Base-by-base conservation (phyloP, 1,140 invertebrate species). In the Papilio machaon region DNA sequence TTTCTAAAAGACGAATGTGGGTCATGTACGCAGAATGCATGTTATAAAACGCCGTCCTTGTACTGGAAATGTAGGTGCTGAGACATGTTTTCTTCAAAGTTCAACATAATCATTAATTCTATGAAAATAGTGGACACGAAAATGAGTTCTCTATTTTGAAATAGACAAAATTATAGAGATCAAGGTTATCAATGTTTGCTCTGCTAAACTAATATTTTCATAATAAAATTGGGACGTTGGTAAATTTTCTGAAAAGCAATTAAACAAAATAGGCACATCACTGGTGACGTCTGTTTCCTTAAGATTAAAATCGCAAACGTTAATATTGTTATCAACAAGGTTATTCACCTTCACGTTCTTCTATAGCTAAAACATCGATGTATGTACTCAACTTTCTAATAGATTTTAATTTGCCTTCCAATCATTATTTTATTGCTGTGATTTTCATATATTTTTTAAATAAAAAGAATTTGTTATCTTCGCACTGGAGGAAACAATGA, bases 1-100 rank as follows among this genome's bases (percentile, higher is more conserved):
- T 35, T 76, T 74, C 73, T 74, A 76, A 76, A 76, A 76, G 46
- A 76, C 43, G 74, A 52, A 76, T 49, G 74, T 76, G 74, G 74
- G 74, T 76, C 74, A 76, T 47, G 74, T 76, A 76, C 46, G 74
- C 43, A 76, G 19, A 76, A 47, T 76, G 47, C 46, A 46, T 74
- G 15, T 74, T 47, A 46, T 52, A 30, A 76, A 76, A 76, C 11
- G 47, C 46, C 43, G 74, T 52, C 74, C 74, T 76, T 76, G 74
- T 23, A 13, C 74, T 76, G 74, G 47, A 76, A 52, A 76, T 76
- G 47, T 76, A 52, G 38, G 73, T 19, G 47, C 47, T 23, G 49
- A 54, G 10, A 30, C 74, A 23, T 52, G 23, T 47, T 76, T 76
- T 76, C 43, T 38, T 70, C 64, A 70, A 70, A 70, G 64, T 70